Percentiles rank a stretch among this genome's conserved stretches.
Conservation (phyloP, 2,888 invertebrate genomes). For the Nomada fabriciana region DNA sequence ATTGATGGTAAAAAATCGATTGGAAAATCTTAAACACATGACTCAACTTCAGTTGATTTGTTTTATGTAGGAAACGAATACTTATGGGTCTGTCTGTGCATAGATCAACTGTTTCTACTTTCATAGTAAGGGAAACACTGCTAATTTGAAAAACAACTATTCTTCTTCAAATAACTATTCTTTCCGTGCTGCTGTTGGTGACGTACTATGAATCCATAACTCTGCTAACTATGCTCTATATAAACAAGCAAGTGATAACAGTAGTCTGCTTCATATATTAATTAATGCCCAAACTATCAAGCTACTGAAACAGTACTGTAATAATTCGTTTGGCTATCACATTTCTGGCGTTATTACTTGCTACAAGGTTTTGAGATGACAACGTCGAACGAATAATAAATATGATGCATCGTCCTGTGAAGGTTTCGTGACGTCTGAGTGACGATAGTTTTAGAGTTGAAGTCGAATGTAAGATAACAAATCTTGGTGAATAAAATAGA, state of each 20-base stretch:
- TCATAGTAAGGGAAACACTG: neutral
- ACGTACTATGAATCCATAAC: neutral
- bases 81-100: no score
- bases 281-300: neutral
- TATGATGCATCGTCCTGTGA: neutral
- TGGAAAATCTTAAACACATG: no score
- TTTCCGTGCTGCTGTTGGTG: neutral
- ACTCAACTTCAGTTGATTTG: no score
- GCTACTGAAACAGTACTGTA: neutral
- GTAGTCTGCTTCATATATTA: neutral
- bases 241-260: neutral
- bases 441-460: no score
- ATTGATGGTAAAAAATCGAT: no score
- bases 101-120: neutral
- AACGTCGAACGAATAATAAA: neutral
- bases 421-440: neutral
- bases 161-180: neutral
- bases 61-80: no score
- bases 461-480: no score
- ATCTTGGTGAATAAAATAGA: no score
- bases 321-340: neutral
- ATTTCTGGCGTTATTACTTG: constrained; percentile 6
- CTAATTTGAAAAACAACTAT: neutral
- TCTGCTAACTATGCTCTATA: neutral
- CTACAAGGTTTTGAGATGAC: neutral